A percentile compares a stretch with the other conserved stretches of the same genome.
These are phyloP conservation scores for Alexandromys fortis DNA, from an alignment of 2,113 vertebrate species.

Conservation along the genomic window DNA sequence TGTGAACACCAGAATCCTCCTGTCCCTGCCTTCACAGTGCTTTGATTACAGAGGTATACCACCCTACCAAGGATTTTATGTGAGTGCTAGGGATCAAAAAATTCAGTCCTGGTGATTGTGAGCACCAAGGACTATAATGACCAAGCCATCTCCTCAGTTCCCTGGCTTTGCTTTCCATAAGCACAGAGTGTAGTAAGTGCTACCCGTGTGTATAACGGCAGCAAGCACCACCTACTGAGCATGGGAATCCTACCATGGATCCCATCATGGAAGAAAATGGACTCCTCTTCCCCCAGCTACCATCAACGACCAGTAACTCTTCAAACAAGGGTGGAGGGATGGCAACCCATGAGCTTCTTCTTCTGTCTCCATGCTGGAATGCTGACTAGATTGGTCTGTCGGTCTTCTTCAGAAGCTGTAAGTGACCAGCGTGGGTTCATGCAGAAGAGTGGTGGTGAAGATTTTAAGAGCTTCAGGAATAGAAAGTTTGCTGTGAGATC, in stretches of 20 bases:
- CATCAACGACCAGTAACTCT: neutral
- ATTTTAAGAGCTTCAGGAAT: neutral
- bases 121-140: neutral
- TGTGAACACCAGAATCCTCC: neutral
- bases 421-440: neutral
- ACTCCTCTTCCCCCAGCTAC: neutral
- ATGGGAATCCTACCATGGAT: too few relatives aligned
- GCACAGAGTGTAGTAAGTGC: neutral
- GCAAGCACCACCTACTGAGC: neutral
- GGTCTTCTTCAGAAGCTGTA: neutral
- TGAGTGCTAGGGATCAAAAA: neutral
- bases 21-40: neutral
- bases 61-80: neutral
- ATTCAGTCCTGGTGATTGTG: neutral
- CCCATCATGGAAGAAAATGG: neutral
- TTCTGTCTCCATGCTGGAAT: neutral
- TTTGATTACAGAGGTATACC: neutral
- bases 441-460: neutral
- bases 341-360: neutral
- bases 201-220: too few relatives aligned
- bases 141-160: neutral
- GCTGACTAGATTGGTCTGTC: neutral
- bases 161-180: neutral
- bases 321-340: neutral
- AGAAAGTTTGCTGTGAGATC: neutral